phyloP scores from a whole-genome alignment of 2,888 invertebrate genomes.

The Erebia ligea region DNA sequence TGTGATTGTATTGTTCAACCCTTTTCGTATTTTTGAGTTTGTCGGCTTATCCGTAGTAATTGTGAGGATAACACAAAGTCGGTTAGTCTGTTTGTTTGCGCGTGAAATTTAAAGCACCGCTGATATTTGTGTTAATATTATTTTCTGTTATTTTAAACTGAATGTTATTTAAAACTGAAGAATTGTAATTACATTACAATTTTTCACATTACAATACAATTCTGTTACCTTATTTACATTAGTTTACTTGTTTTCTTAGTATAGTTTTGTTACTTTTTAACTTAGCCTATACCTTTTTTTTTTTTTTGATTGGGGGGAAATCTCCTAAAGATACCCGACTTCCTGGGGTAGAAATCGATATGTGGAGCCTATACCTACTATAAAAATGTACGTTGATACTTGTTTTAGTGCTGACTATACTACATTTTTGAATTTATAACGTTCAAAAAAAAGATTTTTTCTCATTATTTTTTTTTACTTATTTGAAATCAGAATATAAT shows the following conservation, averaged over 20 bases:
- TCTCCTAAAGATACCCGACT: too few relatives aligned
- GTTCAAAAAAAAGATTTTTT: too few relatives aligned
- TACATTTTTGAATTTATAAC: too few relatives aligned
- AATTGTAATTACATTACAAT: too few relatives aligned
- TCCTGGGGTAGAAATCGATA: too few relatives aligned
- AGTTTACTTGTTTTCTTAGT: slow-evolving; percentile 13
- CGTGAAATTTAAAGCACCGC: slow-evolving; percentile 32
- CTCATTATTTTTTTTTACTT: too few relatives aligned
- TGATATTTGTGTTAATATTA: slow-evolving; percentile 19
- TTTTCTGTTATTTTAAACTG: slow-evolving; percentile 5
- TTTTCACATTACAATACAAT: too few relatives aligned
- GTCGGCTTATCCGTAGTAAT: slow-evolving; percentile 50
- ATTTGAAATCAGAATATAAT: too few relatives aligned
- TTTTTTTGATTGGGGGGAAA: too few relatives aligned
- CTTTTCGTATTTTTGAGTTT: slow-evolving; percentile 43
- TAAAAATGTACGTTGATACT: not conserved
- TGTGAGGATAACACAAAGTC: slow-evolving; percentile 48
- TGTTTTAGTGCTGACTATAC: too few relatives aligned
- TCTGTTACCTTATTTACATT: not conserved
- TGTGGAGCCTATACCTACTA: too few relatives aligned
- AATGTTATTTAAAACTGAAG: not conserved
- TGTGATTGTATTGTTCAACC: slow-evolving; percentile 46
- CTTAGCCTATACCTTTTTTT: too few relatives aligned
- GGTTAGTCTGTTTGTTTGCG: slow-evolving; percentile 42
- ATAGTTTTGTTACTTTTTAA: slow-evolving; percentile 11